A percentile compares a stretch with the other conserved stretches of the same genome.
These are phyloP conservation scores for Dinothrombium tinctorium DNA, from an alignment of 1,140 invertebrate species.

Conservation along the genomic window DNA sequence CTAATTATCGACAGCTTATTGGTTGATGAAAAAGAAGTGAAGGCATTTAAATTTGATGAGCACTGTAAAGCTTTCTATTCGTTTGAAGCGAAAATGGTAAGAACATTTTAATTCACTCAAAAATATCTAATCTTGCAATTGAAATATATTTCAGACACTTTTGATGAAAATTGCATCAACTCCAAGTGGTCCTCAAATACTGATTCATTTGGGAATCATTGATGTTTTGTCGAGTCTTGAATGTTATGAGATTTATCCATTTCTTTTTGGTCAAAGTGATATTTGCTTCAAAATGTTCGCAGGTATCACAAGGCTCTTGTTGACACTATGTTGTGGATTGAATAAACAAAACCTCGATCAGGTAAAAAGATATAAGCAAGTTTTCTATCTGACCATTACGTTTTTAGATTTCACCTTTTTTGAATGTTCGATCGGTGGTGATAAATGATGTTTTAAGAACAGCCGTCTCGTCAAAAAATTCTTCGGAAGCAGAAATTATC, in stretches of 20 bases:
- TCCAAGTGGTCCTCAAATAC: neutral
- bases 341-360: constrained; percentile 4
- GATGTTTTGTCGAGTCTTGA: constrained; percentile 6
- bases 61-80: constrained; percentile 12
- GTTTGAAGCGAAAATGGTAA: constrained; percentile 13
- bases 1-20: constrained; percentile 11
- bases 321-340: neutral
- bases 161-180: constrained; percentile 6
- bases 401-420: constrained; percentile 6
- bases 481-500: constrained; percentile 1
- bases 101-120: neutral
- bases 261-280: constrained; percentile 8
- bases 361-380: constrained; percentile 3
- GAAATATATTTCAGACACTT: constrained; percentile 5
- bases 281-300: constrained; percentile 11
- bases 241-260: constrained; percentile 11
- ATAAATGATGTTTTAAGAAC: constrained; percentile 8
- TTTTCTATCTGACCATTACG: constrained; percentile 1
- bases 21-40: constrained; percentile 10
- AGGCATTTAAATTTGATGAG: constrained; percentile 8
- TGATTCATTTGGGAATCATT: constrained; percentile 6
- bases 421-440: constrained; percentile 1
- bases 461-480: constrained; percentile 3
- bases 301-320: constrained; percentile 2
- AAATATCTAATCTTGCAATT: neutral